Percentiles rank a stretch among this genome's conserved stretches.
Evolutionary conservation across 2,113 vertebrate genomes (phyloP).

Genomic region (Rhagologus leucostigma): DNA sequence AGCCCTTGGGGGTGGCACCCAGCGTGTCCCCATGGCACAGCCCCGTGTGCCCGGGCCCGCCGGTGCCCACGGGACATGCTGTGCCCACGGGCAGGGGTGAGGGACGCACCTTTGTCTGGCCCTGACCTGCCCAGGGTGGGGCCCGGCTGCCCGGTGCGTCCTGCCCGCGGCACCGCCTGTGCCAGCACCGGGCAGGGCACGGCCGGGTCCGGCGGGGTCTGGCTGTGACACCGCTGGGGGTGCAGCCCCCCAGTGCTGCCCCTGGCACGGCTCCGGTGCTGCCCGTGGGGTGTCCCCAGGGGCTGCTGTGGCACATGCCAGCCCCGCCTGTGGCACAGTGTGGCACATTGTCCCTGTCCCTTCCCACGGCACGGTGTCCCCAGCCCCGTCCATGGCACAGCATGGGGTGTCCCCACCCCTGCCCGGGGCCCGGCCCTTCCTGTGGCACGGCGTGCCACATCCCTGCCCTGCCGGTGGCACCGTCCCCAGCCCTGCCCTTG

Average conservation of each 20-base stretch:
- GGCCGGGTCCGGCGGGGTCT: too few relatives aligned
- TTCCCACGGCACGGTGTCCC: background rate
- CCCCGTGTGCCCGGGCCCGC: accelerated
- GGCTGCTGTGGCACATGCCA: background rate
- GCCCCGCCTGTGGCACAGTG: background rate
- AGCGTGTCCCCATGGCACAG: accelerated
- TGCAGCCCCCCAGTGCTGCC: background rate
- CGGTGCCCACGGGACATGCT: background rate
- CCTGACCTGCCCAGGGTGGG: background rate
- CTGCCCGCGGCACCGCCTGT: background rate
- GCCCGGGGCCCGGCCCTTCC: background rate
- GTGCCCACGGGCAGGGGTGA: background rate
- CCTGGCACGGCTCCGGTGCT: background rate
- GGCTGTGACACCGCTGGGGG: accelerated
- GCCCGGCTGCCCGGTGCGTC: too few relatives aligned
- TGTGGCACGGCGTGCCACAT: background rate
- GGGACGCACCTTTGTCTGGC: background rate
- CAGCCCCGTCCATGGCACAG: background rate
- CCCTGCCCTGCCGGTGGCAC: background rate
- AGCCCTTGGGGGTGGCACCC: background rate
- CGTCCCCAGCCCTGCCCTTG: background rate
- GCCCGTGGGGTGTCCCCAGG: background rate
- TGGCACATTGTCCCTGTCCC: background rate
- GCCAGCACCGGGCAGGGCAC: background rate
- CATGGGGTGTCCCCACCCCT: background rate